These are phyloP conservation scores for Indicator maculatus DNA, from an alignment of 2,113 vertebrate genomes.

Conservation along the genomic window DNA sequence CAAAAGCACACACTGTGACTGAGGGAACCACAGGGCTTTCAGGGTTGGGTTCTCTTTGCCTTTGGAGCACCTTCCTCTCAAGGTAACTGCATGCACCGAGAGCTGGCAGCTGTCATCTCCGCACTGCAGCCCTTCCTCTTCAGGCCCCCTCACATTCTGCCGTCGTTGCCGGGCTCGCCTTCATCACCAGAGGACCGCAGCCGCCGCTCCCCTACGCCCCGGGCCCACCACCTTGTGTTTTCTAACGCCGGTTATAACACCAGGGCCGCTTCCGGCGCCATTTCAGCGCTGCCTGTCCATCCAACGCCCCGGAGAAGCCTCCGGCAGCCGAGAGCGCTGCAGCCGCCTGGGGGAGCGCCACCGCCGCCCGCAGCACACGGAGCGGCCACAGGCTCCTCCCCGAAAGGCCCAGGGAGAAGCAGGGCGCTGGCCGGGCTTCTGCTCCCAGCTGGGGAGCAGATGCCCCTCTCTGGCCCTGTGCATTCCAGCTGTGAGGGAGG, in stretches of 20 bases:
- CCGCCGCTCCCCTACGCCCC: accelerated
- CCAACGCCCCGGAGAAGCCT: background rate
- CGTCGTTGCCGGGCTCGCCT: background rate
- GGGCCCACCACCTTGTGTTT: background rate
- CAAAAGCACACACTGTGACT: accelerated
- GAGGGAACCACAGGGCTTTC: background rate
- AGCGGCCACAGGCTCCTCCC: background rate
- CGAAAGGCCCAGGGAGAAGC: too few relatives aligned
- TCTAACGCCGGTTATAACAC: too few relatives aligned
- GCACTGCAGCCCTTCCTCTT: background rate
- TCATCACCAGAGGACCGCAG: too few relatives aligned
- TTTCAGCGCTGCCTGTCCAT: background rate
- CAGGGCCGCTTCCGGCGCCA: background rate
- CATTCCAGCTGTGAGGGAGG: background rate
- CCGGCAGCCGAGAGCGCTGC: too few relatives aligned
- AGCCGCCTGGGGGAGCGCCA: background rate
- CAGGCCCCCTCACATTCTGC: background rate
- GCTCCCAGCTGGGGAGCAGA: background rate
- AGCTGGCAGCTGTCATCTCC: background rate
- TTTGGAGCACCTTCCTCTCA: background rate
- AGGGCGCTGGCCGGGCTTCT: background rate
- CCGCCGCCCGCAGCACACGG: background rate
- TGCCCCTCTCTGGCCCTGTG: accelerated
- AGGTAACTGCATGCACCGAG: accelerated
- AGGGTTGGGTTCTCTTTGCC: background rate